These are phyloP conservation scores for Serranus cabrilla DNA, from an alignment of 2,797 vertebrate species.

Conservation along the genomic window DNA sequence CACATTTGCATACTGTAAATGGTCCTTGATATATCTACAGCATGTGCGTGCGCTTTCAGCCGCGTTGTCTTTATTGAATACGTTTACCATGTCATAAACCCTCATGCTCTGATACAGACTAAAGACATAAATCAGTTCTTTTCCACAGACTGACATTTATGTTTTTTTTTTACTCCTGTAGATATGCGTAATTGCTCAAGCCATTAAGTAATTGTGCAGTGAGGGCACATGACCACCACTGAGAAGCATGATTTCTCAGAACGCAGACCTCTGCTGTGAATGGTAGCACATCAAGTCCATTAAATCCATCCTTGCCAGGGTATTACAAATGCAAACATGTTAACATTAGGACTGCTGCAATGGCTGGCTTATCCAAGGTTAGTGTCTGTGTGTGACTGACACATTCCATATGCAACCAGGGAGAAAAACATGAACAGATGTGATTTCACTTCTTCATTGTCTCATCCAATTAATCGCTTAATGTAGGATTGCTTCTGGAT, in stretches of 20 bases:
- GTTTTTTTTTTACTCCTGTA: conserved; percentile 52
- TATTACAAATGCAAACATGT: conserved; percentile 80
- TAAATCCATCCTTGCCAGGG: conserved; percentile 76
- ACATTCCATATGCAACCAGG: conserved; percentile 59
- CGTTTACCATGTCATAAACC: conserved; percentile 45
- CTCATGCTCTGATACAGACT: conserved; percentile 48
- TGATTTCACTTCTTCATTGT: conserved; percentile 72
- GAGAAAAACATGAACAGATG: conserved; percentile 62
- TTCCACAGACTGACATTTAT: conserved; percentile 77
- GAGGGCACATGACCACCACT: conserved; percentile 72
- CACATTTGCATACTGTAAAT: conserved; percentile 83
- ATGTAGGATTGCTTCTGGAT: conserved; percentile 74
- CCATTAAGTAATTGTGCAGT: conserved; percentile 81
- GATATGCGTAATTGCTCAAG: conserved; percentile 76
- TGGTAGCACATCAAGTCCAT: conserved; percentile 78
- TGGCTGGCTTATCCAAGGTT: conserved; percentile 49
- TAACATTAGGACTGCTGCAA: conserved; percentile 67
- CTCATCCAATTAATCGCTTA: conserved; percentile 80
- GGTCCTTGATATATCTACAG: conserved; percentile 72
- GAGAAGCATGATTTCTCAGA: conserved; percentile 73
- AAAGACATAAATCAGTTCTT: conserved; percentile 69
- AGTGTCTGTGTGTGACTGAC: conserved; percentile 65
- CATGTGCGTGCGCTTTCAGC: conserved; percentile 52
- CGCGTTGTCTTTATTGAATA: conserved; percentile 51
- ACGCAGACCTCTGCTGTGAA: conserved; percentile 71